A percentile compares a stretch with the other conserved stretches of the same genome.
These are phyloP conservation scores for Sciurus carolinensis DNA, from an alignment of 2,797 vertebrate genomes.

Conservation along the genomic window DNA sequence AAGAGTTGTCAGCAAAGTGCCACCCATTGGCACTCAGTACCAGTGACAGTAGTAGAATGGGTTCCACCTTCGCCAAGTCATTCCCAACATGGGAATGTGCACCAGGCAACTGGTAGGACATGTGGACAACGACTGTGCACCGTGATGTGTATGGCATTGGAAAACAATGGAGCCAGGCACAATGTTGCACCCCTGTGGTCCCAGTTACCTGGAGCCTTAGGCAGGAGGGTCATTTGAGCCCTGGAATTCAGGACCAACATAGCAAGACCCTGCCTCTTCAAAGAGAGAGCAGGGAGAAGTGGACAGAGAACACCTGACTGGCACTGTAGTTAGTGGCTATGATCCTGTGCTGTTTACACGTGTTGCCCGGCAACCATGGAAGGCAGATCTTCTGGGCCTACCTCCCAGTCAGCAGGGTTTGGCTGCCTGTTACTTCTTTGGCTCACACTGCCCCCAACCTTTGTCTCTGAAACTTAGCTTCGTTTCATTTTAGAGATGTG, in stretches of 20 bases:
- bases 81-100: background rate
- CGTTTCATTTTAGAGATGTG: conserved; percentile 22
- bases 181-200: background rate
- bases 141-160: fast-evolving
- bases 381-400: background rate
- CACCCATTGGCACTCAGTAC: fast-evolving
- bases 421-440: background rate
- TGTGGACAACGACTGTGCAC: fast-evolving
- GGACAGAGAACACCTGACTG: conserved; percentile 81
- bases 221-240: background rate
- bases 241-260: background rate
- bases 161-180: background rate
- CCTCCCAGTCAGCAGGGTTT: background rate
- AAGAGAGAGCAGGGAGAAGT: background rate
- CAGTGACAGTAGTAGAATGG: background rate
- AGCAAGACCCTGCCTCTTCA: background rate
- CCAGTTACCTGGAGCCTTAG: background rate
- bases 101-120: background rate
- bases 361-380: conserved; percentile 83
- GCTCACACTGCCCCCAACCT: background rate
- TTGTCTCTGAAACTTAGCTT: background rate
- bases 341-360: conserved; percentile 77
- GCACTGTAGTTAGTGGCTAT: conserved; percentile 87
- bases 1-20: background rate
- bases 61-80: background rate